These are phyloP conservation scores for Drosophila nigrodunni DNA, from an alignment of 1,140 invertebrate species.

Conservation along the genomic window DNA sequence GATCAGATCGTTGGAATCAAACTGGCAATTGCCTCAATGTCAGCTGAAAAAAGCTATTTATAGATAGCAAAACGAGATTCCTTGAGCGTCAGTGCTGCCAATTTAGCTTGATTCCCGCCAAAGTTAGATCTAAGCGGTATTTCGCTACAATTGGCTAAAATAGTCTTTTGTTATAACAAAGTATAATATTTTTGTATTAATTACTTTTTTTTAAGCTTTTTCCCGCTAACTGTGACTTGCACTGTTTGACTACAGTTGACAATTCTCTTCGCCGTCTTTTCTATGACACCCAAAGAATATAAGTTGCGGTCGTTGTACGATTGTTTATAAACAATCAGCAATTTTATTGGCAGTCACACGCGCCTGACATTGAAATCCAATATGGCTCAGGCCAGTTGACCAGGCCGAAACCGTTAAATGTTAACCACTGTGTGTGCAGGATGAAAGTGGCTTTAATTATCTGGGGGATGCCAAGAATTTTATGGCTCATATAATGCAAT, in stretches of 20 bases:
- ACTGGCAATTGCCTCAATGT: constrained; percentile 34
- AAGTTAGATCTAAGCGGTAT: background rate
- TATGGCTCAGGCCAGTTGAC: background rate
- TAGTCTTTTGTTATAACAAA: too few relatives aligned
- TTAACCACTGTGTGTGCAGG: background rate
- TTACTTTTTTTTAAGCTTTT: background rate
- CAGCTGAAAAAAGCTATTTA: constrained; percentile 62
- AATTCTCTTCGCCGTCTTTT: background rate
- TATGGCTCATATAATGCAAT: constrained; percentile 6
- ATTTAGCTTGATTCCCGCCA: background rate
- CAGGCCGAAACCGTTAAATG: background rate
- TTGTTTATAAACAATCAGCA: constrained; percentile 59
- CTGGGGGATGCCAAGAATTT: background rate
- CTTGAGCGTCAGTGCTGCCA: constrained; percentile 15
- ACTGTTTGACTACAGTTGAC: background rate
- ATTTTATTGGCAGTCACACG: constrained; percentile 49
- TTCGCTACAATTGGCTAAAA: background rate
- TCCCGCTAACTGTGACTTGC: background rate
- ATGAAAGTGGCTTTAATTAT: background rate
- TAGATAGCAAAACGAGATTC: constrained; percentile 56
- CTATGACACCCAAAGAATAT: too few relatives aligned
- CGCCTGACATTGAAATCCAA: constrained; percentile 65
- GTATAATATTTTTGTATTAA: background rate
- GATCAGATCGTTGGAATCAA: constrained; percentile 9
- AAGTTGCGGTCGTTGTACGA: constrained; percentile 34